Percentiles rank a stretch among this genome's conserved stretches.
Conservation (phyloP, 2,797 vertebrate genomes). For the Mus caroli region DNA sequence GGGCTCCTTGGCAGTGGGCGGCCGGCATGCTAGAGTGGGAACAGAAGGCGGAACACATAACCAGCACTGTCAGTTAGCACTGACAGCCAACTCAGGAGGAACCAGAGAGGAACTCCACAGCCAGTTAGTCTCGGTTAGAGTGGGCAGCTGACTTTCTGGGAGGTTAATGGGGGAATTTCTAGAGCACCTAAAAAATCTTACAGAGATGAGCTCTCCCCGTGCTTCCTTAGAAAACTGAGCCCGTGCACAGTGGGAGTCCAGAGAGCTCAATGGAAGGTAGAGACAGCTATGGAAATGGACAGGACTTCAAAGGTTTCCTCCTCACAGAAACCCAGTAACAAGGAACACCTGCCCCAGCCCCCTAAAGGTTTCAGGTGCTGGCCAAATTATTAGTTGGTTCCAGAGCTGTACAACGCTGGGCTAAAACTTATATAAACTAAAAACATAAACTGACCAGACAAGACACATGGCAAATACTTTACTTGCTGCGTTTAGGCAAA, state of each 20-base stretch:
- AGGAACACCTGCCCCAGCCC: background rate
- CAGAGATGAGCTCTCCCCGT: background rate
- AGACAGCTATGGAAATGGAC: background rate
- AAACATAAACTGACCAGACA: background rate
- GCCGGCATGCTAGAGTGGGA: background rate
- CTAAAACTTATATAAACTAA: constrained; percentile 45
- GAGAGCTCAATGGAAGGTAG: background rate
- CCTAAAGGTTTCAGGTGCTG: background rate
- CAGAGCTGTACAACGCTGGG: background rate
- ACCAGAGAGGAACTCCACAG: background rate
- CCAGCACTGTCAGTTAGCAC: background rate
- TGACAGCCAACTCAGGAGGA: constrained; percentile 23
- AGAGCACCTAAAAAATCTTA: background rate
- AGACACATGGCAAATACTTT: background rate
- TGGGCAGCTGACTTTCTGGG: background rate
- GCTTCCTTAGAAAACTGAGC: background rate
- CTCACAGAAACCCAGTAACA: background rate
- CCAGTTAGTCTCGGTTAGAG: background rate
- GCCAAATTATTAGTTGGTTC: background rate
- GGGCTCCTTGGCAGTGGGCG: background rate
- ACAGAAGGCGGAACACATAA: background rate
- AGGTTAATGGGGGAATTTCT: background rate
- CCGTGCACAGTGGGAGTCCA: background rate
- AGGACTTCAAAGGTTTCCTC: background rate
- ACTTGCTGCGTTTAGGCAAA: background rate